These are phyloP conservation scores for Gonioctena quinquepunctata DNA, from an alignment of 1,140 invertebrate genomes.

Conservation along the genomic window DNA sequence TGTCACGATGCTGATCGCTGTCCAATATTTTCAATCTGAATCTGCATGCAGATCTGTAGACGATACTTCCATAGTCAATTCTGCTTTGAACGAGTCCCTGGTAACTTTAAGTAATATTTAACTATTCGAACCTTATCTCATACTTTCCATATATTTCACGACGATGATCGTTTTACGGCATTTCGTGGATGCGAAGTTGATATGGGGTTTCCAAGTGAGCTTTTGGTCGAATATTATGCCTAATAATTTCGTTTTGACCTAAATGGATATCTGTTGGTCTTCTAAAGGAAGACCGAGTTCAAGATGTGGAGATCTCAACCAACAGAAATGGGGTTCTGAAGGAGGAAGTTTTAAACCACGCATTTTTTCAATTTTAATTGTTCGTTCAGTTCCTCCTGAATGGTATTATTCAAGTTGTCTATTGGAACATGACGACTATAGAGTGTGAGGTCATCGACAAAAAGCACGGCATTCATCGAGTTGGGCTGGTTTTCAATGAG, in stretches of 20 bases:
- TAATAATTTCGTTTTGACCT: too few species aligned
- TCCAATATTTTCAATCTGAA: too few species aligned
- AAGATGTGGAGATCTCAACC: neutral
- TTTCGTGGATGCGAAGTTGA: neutral
- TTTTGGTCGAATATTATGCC: too few species aligned
- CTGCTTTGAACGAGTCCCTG: constrained; percentile 13
- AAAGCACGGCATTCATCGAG: neutral
- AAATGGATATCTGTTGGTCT: constrained; percentile 13
- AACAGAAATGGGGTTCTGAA: neutral
- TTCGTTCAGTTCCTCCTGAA: too few species aligned
- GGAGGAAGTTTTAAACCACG: neutral
- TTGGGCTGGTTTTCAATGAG: too few species aligned
- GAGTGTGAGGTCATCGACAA: constrained; percentile 15
- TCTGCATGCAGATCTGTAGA: neutral
- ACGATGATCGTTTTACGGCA: neutral
- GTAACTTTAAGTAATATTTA: constrained; percentile 20
- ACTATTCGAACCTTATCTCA: constrained; percentile 11
- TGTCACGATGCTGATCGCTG: too few species aligned
- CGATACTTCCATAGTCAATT: constrained; percentile 29
- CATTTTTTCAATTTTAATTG: neutral
- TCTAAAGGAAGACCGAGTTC: constrained; percentile 11
- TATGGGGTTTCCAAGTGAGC: too few species aligned
- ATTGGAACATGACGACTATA: neutral
- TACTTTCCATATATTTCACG: neutral
- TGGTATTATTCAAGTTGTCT: too few species aligned